A percentile compares a stretch with the other conserved stretches of the same genome.
These are phyloP conservation scores for Argynnis bischoffii DNA, from an alignment of 2,888 invertebrate genomes.

Conservation along the genomic window DNA sequence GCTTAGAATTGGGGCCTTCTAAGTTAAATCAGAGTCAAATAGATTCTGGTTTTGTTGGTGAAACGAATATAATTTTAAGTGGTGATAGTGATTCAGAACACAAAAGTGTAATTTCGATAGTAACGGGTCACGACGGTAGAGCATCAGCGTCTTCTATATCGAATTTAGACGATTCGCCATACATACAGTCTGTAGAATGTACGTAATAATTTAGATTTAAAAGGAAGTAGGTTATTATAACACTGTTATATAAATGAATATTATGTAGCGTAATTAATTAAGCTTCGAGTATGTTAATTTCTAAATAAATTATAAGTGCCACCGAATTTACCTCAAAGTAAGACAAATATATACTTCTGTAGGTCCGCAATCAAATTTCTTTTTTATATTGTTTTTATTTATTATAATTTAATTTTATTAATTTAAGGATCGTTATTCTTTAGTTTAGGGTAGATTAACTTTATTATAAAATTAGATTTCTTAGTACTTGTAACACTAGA, in stretches of 20 bases:
- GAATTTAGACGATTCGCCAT: constrained; percentile 66
- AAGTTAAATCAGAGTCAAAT: constrained; percentile 54
- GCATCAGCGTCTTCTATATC: constrained; percentile 63
- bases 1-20: constrained; percentile 55
- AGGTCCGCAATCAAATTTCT: background rate
- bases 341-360: background rate
- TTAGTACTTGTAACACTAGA: background rate
- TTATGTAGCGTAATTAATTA: background rate
- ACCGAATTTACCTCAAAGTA: constrained; percentile 57
- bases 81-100: constrained; percentile 78
- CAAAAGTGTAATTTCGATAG: constrained; percentile 75
- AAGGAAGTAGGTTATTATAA: constrained; percentile 29
- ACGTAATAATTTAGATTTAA: constrained; percentile 47
- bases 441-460: too few relatives aligned
- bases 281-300: background rate
- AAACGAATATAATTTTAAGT: constrained; percentile 74
- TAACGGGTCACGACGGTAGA: constrained; percentile 66
- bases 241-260: background rate
- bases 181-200: constrained; percentile 69
- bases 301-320: constrained; percentile 41
- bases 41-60: constrained; percentile 74
- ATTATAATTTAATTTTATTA: too few relatives aligned
- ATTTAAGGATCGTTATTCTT: too few relatives aligned
- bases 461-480: background rate
- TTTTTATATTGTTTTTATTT: too few relatives aligned